These are phyloP conservation scores for Drosophila simulans DNA, from an alignment of 1,140 invertebrate species.

Conservation along the genomic window DNA sequence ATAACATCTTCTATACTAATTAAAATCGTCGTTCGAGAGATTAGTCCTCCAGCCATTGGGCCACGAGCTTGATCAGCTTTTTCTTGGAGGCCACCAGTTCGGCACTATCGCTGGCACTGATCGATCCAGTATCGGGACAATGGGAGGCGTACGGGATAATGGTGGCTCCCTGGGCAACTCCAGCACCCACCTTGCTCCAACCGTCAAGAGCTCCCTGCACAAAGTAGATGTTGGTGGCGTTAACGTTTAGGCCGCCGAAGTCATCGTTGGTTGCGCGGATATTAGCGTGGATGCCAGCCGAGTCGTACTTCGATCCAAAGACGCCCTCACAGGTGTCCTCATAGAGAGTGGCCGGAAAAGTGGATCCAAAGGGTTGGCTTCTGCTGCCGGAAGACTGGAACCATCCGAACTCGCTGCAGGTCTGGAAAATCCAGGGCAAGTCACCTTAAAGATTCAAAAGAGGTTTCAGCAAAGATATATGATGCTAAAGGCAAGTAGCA, in stretches of 20 bases:
- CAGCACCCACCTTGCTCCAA: constrained; percentile 87
- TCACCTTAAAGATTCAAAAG: constrained; percentile 18
- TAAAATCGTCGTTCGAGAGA: not conserved
- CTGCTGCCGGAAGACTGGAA: constrained; percentile 88
- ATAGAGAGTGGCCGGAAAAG: constrained; percentile 86
- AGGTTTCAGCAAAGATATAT: not conserved
- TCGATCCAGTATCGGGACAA: constrained; percentile 87
- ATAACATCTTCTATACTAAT: not conserved
- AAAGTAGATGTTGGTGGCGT: constrained; percentile 87
- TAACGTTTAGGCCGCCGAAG: constrained; percentile 86
- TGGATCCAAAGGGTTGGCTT: constrained; percentile 88
- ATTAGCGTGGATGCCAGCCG: constrained; percentile 36
- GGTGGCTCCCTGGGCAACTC: constrained; percentile 51
- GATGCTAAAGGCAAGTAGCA: not conserved
- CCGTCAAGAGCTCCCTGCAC: constrained; percentile 89
- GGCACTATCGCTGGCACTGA: constrained; percentile 84
- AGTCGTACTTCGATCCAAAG: constrained; percentile 85
- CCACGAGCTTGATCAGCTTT: constrained; percentile 56
- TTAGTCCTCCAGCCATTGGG: constrained; percentile 56
- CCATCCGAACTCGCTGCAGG: constrained; percentile 91
- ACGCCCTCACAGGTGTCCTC: constrained; percentile 88
- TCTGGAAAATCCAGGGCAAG: constrained; percentile 88
- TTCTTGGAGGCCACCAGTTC: constrained; percentile 84
- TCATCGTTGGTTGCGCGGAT: constrained; percentile 86
- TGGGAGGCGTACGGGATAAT: constrained; percentile 86